Conservation (phyloP, 2,888 invertebrate genomes). For the Entomobrya multifasciata region DNA sequence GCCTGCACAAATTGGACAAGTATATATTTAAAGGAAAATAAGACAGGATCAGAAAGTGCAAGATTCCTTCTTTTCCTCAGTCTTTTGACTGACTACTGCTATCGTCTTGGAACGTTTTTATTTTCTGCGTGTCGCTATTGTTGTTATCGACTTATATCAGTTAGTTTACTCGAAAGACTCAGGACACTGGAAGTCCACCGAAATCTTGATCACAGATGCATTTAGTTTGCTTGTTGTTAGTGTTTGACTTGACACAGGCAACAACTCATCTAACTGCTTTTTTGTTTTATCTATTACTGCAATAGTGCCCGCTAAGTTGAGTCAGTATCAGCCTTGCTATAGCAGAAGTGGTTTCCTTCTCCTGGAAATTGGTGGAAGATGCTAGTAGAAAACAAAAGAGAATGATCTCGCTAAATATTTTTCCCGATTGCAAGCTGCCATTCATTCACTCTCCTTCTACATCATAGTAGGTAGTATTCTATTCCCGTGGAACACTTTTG, state of each 20-base stretch:
- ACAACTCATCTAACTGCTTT: neutral
- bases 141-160: neutral
- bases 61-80: no score
- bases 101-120: no score
- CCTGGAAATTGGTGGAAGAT: neutral
- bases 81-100: neutral
- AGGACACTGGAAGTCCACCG: slow-evolving; percentile 22
- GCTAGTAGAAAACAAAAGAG: neutral
- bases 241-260: neutral
- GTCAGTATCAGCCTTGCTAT: slow-evolving; percentile 14
- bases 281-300: no score
- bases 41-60: neutral
- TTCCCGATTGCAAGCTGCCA: neutral
- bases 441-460: slow-evolving; percentile 10
- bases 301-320: neutral
- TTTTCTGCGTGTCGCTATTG: neutral
- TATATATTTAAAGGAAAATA: no score
- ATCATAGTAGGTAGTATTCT: neutral
- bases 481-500: neutral
- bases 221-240: neutral
- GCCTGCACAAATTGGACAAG: no score
- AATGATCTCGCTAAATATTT: neutral
- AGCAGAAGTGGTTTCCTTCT: neutral
- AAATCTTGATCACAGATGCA: slow-evolving; percentile 38
- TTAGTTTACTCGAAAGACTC: neutral